A percentile compares a stretch with the other conserved stretches of the same genome.
These are phyloP conservation scores for Lobophora halterata DNA, from an alignment of 2,888 invertebrate species.

Conservation along the genomic window DNA sequence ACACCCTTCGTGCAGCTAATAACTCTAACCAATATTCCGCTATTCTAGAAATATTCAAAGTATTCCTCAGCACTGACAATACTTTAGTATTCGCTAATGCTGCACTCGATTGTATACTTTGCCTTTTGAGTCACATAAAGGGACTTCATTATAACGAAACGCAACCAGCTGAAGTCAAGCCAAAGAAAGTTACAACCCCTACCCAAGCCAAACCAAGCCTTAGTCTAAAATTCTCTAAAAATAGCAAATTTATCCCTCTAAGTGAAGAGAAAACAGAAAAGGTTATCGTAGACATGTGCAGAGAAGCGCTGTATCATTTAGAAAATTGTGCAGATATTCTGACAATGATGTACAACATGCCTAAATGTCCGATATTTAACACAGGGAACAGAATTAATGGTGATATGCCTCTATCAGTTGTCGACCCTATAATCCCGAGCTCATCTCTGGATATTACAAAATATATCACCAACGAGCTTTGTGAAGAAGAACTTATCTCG, in stretches of 20 bases:
- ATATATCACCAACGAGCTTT: constrained; percentile 84
- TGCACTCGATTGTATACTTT: constrained; percentile 95
- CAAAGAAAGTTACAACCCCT: constrained; percentile 54
- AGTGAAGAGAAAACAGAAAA: constrained; percentile 73
- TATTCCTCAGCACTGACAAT: constrained; percentile 95
- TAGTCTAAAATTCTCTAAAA: constrained; percentile 68
- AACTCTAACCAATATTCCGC: constrained; percentile 87
- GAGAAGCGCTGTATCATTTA: constrained; percentile 91
- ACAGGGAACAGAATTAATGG: constrained; percentile 92
- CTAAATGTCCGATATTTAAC: constrained; percentile 95
- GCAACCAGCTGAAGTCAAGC: constrained; percentile 67
- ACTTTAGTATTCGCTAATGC: constrained; percentile 96
- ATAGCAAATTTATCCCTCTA: constrained; percentile 71
- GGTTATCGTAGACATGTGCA: constrained; percentile 82
- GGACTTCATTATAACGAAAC: constrained; percentile 83
- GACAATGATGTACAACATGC: constrained; percentile 96
- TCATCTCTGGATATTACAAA: constrained; percentile 84
- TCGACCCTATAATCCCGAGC: constrained; percentile 92
- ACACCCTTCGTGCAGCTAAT: constrained; percentile 93
- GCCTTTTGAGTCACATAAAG: constrained; percentile 88
- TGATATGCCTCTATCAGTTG: constrained; percentile 88
- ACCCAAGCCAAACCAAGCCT: constrained; percentile 63
- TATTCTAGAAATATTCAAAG: constrained; percentile 94
- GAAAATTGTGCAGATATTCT: constrained; percentile 93
- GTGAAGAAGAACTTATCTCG: constrained; percentile 84